Percentiles rank a stretch among this genome's conserved stretches.
Evolutionary conservation across 2,888 invertebrate species (phyloP).

Genomic region (Teleiodes luculella): DNA sequence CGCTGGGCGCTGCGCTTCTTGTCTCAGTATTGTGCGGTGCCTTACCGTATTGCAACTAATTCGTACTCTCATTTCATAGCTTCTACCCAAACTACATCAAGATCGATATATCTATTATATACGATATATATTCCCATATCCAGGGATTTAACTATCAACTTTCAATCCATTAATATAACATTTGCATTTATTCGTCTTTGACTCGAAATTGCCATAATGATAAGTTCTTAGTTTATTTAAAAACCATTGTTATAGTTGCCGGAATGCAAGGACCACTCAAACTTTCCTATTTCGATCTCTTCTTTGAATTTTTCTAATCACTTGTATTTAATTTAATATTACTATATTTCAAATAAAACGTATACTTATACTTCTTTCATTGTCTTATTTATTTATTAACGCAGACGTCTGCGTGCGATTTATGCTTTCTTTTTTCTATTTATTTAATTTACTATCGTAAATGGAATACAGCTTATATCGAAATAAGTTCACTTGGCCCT

Average conservation of each 20-base stretch:
- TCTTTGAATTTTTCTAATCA: constrained; percentile 39
- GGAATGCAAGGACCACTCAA: constrained; percentile 89
- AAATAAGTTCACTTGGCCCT: constrained; percentile 50
- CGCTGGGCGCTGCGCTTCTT: constrained; percentile 54
- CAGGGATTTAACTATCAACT: neutral
- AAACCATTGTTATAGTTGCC: constrained; percentile 28
- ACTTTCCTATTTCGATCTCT: constrained; percentile 78
- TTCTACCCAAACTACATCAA: constrained; percentile 49
- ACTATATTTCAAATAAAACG: constrained; percentile 19
- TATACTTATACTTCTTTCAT: constrained; percentile 27
- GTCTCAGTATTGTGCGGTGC: constrained; percentile 65
- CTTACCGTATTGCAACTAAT: constrained; percentile 50
- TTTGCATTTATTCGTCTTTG: constrained; percentile 6
- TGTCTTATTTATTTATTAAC: constrained; percentile 39
- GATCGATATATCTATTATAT: constrained; percentile 13
- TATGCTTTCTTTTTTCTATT: constrained; percentile 19
- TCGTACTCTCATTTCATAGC: constrained; percentile 43
- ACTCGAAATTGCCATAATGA: constrained; percentile 21
- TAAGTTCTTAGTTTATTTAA: constrained; percentile 27
- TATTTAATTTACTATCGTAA: constrained; percentile 32
- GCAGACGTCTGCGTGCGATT: constrained; percentile 46
- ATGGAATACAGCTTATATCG: constrained; percentile 56
- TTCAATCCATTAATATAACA: constrained; percentile 12
- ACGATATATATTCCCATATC: neutral
- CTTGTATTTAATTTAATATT: constrained; percentile 22